phyloP scores from a whole-genome alignment of 2,113 vertebrate genomes.

The Macquaria australasica region DNA sequence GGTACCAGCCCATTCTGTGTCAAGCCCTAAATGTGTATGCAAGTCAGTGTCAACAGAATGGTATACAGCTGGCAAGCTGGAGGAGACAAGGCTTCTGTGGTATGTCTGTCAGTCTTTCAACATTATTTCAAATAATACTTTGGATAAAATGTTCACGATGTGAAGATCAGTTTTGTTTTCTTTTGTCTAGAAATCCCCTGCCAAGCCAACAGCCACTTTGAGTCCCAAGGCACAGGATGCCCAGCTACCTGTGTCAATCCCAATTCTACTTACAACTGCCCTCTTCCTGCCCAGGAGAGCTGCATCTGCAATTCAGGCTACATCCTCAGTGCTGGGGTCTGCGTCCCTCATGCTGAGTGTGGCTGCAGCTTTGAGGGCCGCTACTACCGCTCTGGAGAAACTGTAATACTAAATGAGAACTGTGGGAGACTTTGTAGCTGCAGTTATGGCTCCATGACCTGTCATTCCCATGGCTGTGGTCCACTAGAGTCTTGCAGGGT shows the following conservation, averaged over 20 bases:
- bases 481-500: slow-evolving; percentile 57
- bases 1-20: slow-evolving; percentile 75
- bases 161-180: fast-evolving
- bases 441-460: slow-evolving; percentile 59
- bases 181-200: slow-evolving; percentile 70
- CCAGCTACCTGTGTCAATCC: slow-evolving; percentile 72
- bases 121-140: background rate
- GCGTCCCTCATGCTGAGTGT: slow-evolving; percentile 69
- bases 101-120: slow-evolving; percentile 17
- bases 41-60: slow-evolving; percentile 71
- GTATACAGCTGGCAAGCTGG: slow-evolving; percentile 67
- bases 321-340: slow-evolving; percentile 70
- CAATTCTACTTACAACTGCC: slow-evolving; percentile 67
- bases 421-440: slow-evolving; percentile 76
- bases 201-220: slow-evolving; percentile 80
- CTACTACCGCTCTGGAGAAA: slow-evolving; percentile 73
- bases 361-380: slow-evolving; percentile 76
- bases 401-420: slow-evolving; percentile 54
- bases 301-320: slow-evolving; percentile 77
- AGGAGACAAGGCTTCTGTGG: slow-evolving; percentile 73
- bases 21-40: slow-evolving; percentile 69
- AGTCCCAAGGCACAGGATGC: slow-evolving; percentile 71
- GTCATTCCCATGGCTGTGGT: slow-evolving; percentile 55
- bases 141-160: background rate
- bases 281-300: slow-evolving; percentile 64